Percentiles rank a stretch among this genome's conserved stretches.
Evolutionary conservation across 1,140 invertebrate species (phyloP).

Genomic region (Phymastichus coffea): DNA sequence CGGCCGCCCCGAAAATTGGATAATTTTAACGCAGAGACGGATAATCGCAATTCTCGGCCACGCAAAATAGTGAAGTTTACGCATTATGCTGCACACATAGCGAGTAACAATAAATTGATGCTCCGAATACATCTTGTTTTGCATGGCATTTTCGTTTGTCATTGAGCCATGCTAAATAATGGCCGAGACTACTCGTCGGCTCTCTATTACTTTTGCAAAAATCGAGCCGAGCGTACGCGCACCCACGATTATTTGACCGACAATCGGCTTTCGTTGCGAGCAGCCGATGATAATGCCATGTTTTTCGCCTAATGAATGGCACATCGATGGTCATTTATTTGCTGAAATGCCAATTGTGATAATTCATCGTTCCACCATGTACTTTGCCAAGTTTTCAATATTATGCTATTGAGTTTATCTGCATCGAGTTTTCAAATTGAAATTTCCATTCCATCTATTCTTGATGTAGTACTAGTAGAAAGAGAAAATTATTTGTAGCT

Average conservation of each 20-base stretch:
- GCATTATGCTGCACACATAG: constrained; percentile 22
- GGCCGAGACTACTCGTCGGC: constrained; percentile 28
- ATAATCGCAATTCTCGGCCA: constrained; percentile 40
- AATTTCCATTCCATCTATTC: background rate
- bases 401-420: background rate
- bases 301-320: constrained; percentile 17
- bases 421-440: background rate
- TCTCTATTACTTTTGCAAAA: too few species aligned
- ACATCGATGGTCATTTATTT: background rate
- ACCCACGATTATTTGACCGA: constrained; percentile 7
- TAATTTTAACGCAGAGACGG: background rate
- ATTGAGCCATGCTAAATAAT: constrained; percentile 32
- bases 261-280: constrained; percentile 7
- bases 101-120: constrained; percentile 33
- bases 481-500: too few species aligned
- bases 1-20: constrained; percentile 29
- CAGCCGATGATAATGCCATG: constrained; percentile 7
- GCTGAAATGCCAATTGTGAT: background rate
- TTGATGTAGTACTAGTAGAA: too few species aligned
- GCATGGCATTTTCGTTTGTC: constrained; percentile 39
- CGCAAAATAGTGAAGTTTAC: constrained; percentile 37
- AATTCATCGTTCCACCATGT: background rate
- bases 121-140: constrained; percentile 22
- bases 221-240: background rate
- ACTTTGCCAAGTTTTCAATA: background rate